phyloP scores from a whole-genome alignment of 2,888 invertebrate species.

The Metopia argyrocephala region DNA sequence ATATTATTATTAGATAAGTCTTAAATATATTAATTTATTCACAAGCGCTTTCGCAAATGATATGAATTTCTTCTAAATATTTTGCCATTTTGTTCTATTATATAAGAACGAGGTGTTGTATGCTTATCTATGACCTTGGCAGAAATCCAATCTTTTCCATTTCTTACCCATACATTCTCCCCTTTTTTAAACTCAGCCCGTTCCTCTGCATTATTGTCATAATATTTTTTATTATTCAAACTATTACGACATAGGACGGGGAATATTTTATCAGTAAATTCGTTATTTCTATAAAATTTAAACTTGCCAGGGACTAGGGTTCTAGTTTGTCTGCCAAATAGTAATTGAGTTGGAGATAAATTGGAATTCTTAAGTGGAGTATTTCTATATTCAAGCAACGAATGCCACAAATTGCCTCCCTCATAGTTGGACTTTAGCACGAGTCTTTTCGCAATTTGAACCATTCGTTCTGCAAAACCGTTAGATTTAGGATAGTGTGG shows the following conservation, averaged over 20 bases:
- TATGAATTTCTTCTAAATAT: constrained; percentile 5
- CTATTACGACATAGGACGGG: constrained; percentile 38
- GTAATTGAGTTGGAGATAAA: constrained; percentile 41
- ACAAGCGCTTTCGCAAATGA: not conserved
- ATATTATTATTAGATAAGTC: no score
- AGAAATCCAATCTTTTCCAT: constrained; percentile 8
- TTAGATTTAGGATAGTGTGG: constrained; percentile 38
- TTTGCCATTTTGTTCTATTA: constrained; percentile 38
- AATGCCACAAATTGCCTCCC: constrained; percentile 38
- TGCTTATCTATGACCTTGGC: constrained; percentile 11
- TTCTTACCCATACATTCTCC: constrained; percentile 37
- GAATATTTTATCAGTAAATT: constrained; percentile 14
- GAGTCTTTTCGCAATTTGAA: constrained; percentile 10
- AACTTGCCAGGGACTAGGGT: constrained; percentile 51
- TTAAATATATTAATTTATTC: no score
- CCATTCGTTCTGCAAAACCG: constrained; percentile 18
- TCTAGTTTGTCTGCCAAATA: constrained; percentile 58
- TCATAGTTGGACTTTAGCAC: not conserved
- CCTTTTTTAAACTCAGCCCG: constrained; percentile 28
- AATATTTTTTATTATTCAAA: constrained; percentile 39
- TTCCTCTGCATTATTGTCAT: constrained; percentile 31
- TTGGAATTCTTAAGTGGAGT: constrained; percentile 57
- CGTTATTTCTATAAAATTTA: constrained; percentile 37
- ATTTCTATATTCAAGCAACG: constrained; percentile 55
- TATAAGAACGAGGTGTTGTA: constrained; percentile 31